Base-by-base conservation (phyloP, 2,113 vertebrate genomes). In the Bagarius yarrelli region DNA sequence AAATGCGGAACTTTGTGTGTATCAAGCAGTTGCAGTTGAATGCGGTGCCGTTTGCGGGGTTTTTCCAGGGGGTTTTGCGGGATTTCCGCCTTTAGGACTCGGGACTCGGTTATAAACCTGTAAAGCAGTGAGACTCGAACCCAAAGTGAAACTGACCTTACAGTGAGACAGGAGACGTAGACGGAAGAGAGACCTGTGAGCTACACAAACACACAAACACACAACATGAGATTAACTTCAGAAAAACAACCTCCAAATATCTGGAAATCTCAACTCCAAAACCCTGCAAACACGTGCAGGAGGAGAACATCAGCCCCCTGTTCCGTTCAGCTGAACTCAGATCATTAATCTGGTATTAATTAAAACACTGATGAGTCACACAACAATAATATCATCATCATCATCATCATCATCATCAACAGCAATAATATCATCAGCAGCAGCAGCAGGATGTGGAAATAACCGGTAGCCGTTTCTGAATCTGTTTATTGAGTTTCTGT, bases 131-230 rank as follows among this genome's bases (percentile, higher is more conserved):
- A 47, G n/a, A 76, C 56, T 50, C 36, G 23, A 76, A 25, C 23
- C 19, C 16, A 76, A 66, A 55, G 23, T 47, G n/a, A 44, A 77
- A 34, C 32, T 89, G 90, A 94, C 93, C 93, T 94, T 76, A 83
- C 82, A 74, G 78, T 85, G 3, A 94, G 89, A 2, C 83, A 82
- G 3, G 76, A 78, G 52, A 92, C 56, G 76, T 94, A 93, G 32
- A 88, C 81, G 0, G 19, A 71, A 27, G 88, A 87, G 8, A 94
- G 86, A 60, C 21, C 21, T 9, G 85, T 55, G 44, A 92, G 90
- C 93, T 94, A 44, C 70, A 64, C 13, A 23, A 9, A 63, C 16
- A 56, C 16, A 66, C 8, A 23, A 19, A 19, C 8, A 18, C 15
- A 69, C 32, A 61, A 30, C 13, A 40, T 76, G 6, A 40, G 23